Conservation (phyloP, 2,888 invertebrate genomes). For the Thumatha senex region DNA sequence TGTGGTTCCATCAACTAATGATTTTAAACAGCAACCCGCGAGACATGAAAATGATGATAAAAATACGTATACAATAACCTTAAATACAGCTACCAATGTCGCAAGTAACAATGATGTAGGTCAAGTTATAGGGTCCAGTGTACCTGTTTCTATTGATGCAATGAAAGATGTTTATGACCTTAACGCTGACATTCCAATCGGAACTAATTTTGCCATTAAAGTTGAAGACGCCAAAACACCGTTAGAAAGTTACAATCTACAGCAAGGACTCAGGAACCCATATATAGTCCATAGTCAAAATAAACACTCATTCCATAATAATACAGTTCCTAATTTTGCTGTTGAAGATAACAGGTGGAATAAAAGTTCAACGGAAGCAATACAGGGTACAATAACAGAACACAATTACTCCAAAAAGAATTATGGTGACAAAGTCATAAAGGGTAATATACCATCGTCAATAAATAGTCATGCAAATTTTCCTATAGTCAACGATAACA, state of each 20-base stretch:
- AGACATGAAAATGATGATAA: slow-evolving; percentile 47
- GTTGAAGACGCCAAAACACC: slow-evolving; percentile 70
- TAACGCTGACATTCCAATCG: slow-evolving; percentile 76
- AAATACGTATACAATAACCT: slow-evolving; percentile 63
- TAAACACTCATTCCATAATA: slow-evolving; percentile 40
- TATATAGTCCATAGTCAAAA: slow-evolving; percentile 47
- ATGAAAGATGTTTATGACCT: slow-evolving; percentile 54
- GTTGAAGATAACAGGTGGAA: slow-evolving; percentile 71
- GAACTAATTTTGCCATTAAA: slow-evolving; percentile 76
- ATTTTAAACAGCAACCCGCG: slow-evolving; percentile 51
- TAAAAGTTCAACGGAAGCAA: slow-evolving; percentile 46
- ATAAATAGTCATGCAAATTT: slow-evolving; percentile 78
- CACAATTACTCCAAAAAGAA: slow-evolving; percentile 34
- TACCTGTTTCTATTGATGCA: slow-evolving; percentile 61
- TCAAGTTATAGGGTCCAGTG: slow-evolving; percentile 66
- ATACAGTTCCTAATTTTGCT: slow-evolving; percentile 43
- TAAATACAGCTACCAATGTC: slow-evolving; percentile 70
- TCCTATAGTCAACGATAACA: slow-evolving; percentile 68
- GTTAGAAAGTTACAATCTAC: slow-evolving; percentile 56
- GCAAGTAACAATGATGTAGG: slow-evolving; percentile 55
- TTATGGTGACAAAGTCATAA: slow-evolving; percentile 29
- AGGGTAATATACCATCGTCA: slow-evolving; percentile 39
- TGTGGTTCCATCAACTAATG: slow-evolving; percentile 45
- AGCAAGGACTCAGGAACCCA: slow-evolving; percentile 54
- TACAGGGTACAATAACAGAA: slow-evolving; percentile 34